Base-by-base conservation (phyloP, 2,113 vertebrate genomes). In the Cyphotilapia sp. region DNA sequence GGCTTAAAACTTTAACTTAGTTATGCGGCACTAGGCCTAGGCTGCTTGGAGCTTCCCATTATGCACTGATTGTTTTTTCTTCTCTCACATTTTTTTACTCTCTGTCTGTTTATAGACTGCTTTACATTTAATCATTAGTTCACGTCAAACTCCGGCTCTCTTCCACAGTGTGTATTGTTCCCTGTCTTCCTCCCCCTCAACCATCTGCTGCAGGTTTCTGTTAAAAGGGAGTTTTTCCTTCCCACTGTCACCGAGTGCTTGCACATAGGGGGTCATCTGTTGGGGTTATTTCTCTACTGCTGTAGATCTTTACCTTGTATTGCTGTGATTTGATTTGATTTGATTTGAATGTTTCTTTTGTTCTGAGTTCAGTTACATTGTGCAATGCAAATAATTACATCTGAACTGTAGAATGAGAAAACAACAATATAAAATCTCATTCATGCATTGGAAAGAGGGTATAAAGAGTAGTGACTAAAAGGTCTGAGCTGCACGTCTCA, bases 401-500 rank as follows among this genome's bases (percentile, higher is more conserved):
- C 24, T 12, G 16, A 76, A 31, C 9, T 10, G 35, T 12, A 49
- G 40, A 33, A n/a, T 6, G 33, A 63, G 14, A 84, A 81, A 33
- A 81, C 19, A 80, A 35, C 10, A 53, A 8, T 51, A 74, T 59
- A 11, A 7, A 84, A 54, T 35, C n/a, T 63, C 27, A 35, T 12
- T 63, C 45, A 42, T 22, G 80, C 31, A 6, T 19, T 54, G 61
- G 57, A 24, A 54, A 78, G 40, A 74, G 66, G n/a, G 81, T 19
- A 59, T 54, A 12, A 76, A 81, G 4, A 56, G 49, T 31, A 80
- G 8, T 9, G 4, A 4, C 17, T 29, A 5, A 9, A 74, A 84
- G 85, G 81, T 71, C 6, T 27, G 29, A 29, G 56, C 81, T 81
- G 24, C 33, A 33, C 14, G 8, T 94, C 97, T 96, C 96, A 98